Evolutionary conservation across 2,888 invertebrate species (phyloP).

Genomic region (Erpobdella octoculata): DNA sequence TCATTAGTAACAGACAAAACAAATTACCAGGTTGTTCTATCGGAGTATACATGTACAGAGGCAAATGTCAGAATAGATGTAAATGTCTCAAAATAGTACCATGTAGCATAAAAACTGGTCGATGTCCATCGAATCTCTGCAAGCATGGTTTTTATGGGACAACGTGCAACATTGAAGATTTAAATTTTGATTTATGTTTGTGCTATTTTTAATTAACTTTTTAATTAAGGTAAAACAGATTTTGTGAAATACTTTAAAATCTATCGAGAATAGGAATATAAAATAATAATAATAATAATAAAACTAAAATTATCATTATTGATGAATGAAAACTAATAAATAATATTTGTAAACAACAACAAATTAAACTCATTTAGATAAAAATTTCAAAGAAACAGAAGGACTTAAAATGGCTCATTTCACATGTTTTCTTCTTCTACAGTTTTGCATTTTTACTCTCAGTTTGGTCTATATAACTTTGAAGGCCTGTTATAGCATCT

Average conservation of each 20-base stretch:
- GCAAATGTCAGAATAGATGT: conserved; percentile 10
- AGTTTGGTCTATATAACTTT: not conserved
- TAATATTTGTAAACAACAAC: no score
- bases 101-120: not conserved
- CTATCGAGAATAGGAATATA: not conserved
- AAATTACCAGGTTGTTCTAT: not conserved
- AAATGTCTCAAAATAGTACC: not conserved
- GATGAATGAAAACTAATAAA: not conserved
- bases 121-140: conserved; percentile 14
- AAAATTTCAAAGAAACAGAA: not conserved
- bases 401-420: conserved; percentile 4
- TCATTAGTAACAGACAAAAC: not conserved
- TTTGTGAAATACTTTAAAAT: not conserved
- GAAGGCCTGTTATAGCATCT: not conserved
- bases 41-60: conserved; percentile 7
- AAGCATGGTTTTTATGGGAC: conserved; percentile 3
- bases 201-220: not conserved
- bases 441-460: not conserved
- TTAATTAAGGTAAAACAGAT: not conserved
- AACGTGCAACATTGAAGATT: conserved; percentile 9
- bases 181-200: not conserved
- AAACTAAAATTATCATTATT: not conserved
- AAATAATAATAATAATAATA: not conserved
- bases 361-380: no score
- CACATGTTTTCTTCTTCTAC: not conserved